phyloP scores from a whole-genome alignment of 2,113 vertebrate species.

The Saccopteryx bilineata region DNA sequence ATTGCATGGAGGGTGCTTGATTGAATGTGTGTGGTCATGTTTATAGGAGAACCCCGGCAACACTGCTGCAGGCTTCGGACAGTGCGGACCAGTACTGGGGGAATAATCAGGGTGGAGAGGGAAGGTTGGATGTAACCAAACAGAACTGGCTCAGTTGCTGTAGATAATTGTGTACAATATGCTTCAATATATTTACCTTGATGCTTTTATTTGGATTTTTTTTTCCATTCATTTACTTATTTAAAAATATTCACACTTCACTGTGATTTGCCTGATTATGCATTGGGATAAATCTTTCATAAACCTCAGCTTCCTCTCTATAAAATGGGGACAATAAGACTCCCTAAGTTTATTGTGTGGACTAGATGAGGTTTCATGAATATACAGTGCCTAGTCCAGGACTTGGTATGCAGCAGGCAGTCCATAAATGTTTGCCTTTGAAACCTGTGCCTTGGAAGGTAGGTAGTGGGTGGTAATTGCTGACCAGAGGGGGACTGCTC shows the following conservation, averaged over 20 bases:
- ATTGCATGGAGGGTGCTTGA: no score
- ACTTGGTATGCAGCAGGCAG: not conserved
- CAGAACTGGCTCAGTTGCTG: not conserved
- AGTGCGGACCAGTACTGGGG: fast-evolving
- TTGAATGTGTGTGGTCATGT: not conserved
- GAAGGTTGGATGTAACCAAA: not conserved
- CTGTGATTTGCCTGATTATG: not conserved
- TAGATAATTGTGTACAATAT: not conserved
- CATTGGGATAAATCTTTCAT: not conserved
- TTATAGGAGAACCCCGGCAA: not conserved
- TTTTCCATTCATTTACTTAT: not conserved
- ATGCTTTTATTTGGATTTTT: not conserved
- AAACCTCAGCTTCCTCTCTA: not conserved
- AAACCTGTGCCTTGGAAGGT: not conserved
- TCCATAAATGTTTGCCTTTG: not conserved
- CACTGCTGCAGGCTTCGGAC: fast-evolving
- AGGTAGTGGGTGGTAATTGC: not conserved
- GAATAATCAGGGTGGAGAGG: not conserved
- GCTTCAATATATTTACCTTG: not conserved
- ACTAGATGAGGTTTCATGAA: not conserved
- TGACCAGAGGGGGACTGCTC: not conserved
- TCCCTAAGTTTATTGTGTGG: not conserved
- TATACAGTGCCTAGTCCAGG: not conserved
- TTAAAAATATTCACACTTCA: not conserved
- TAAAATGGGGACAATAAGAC: not conserved